Base-by-base conservation (phyloP, 2,797 vertebrate genomes). In the Florisuga fusca region DNA sequence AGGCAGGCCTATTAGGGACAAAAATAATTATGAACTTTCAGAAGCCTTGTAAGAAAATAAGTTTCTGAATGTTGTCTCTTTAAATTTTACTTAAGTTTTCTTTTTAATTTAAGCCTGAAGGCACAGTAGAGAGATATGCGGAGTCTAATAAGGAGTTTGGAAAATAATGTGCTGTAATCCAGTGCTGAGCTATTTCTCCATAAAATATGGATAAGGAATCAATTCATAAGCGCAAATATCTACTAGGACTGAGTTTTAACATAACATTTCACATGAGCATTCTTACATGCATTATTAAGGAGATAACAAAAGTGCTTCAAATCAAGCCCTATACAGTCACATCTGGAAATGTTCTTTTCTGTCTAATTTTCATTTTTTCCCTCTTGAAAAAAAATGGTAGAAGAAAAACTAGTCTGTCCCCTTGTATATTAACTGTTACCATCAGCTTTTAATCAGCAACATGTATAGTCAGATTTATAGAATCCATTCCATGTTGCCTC, bases 401-500 rank as follows among this genome's bases (percentile, higher is more conserved):
- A 85, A 63, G 80, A 62, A 87, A 88, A 94, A 87, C 54, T 94
- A 63, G 38, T 55, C 69, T 71, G 29, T 82, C 83, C 91, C 64
- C 75, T 82, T 57, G 67, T 94, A 75, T 93, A 93, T 94, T 92
- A 88, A 89, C 87, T 83, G 94, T 96, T 95, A 92, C 96, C 97
- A 97, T 97, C 97, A 94, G 97, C 95, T 97, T 98, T 97, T 97
- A 97, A 98, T 97, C 97, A 97, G 94, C 31, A 72, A 95, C 94
- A 93, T 95, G 88, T 96, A 97, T 84, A 93, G 94, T 95, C 93
- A 96, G 95, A 96, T 96, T 92, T 97, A 93, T 89, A 96, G 89
- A 97, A 97, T 94, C 94, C 91, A 95, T 95, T 97, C 77, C 95
- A 93, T 76, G 93, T 93, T 97, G 66, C 45, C 94, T 67, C 93